Evolutionary conservation across 2,113 vertebrate species (phyloP).

Genomic region (Heloderma charlesbogerti): DNA sequence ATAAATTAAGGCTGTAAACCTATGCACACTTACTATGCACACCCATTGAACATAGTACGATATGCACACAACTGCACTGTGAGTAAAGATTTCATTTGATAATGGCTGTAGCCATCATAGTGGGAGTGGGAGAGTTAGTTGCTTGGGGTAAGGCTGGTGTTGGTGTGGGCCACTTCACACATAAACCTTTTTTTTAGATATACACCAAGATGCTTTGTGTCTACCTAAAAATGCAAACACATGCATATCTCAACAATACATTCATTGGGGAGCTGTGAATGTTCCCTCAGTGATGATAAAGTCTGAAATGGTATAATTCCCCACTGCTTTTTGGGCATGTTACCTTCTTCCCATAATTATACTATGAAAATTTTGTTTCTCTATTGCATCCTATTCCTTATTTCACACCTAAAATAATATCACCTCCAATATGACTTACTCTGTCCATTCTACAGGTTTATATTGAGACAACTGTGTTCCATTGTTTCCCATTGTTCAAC

Average conservation of each 20-base stretch:
- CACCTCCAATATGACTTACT: neutral
- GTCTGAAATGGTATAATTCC: neutral
- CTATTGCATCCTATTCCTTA: neutral
- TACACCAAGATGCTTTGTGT: no score
- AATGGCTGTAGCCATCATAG: no score
- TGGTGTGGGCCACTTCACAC: neutral
- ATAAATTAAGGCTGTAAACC: neutral
- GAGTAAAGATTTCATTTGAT: neutral
- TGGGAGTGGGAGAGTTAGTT: no score
- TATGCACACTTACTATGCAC: no score
- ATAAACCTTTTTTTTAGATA: no score
- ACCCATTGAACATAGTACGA: neutral
- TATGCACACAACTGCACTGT: neutral
- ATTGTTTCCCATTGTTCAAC: neutral
- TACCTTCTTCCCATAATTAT: neutral
- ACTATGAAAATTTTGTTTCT: neutral
- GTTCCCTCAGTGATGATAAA: neutral
- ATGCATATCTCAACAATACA: neutral
- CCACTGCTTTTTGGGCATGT: neutral
- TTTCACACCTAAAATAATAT: neutral
- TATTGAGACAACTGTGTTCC: neutral
- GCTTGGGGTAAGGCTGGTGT: no score
- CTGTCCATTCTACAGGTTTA: neutral
- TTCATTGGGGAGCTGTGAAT: neutral
- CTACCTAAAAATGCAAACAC: neutral